Percentiles rank a stretch among this genome's conserved stretches.
Evolutionary conservation across 2,888 invertebrate species (phyloP).

Genomic region (Abscondita cerata): DNA sequence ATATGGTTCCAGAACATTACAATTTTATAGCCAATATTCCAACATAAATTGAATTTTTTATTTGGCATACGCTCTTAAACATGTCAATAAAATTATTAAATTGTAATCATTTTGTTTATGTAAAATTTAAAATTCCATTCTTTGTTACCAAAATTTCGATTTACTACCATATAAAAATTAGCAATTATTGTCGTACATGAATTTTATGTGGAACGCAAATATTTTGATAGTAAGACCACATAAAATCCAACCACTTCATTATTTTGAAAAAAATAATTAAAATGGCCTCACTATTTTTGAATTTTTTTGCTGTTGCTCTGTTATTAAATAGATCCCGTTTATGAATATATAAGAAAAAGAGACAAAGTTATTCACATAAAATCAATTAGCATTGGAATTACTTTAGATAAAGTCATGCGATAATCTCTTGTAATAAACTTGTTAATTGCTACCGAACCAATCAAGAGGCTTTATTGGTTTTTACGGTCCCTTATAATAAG

Average conservation of each 20-base stretch:
- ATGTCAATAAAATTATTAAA: conserved; percentile 50
- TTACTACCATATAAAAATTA: conserved; percentile 8
- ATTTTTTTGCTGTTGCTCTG: too few relatives aligned
- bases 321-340: too few relatives aligned
- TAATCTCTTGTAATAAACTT: conserved; percentile 58
- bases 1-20: conserved; percentile 41
- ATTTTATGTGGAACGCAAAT: not conserved
- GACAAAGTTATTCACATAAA: conserved; percentile 47
- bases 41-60: conserved; percentile 48
- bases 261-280: not conserved
- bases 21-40: conserved; percentile 42
- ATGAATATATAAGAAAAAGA: conserved; percentile 17
- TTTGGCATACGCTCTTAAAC: conserved; percentile 41
- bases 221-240: not conserved
- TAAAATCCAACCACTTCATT: not conserved
- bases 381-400: conserved; percentile 57
- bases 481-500: conserved; percentile 52
- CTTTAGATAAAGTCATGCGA: conserved; percentile 56
- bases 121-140: conserved; percentile 14
- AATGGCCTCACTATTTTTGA: too few relatives aligned
- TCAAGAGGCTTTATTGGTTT: conserved; percentile 54
- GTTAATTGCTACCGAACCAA: conserved; percentile 57
- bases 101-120: conserved; percentile 39
- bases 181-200: too few relatives aligned
- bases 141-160: conserved; percentile 13